Percentiles rank a stretch among this genome's conserved stretches.
Conservation (phyloP, 1,140 invertebrate genomes). For the Leptopilina boulardi region DNA sequence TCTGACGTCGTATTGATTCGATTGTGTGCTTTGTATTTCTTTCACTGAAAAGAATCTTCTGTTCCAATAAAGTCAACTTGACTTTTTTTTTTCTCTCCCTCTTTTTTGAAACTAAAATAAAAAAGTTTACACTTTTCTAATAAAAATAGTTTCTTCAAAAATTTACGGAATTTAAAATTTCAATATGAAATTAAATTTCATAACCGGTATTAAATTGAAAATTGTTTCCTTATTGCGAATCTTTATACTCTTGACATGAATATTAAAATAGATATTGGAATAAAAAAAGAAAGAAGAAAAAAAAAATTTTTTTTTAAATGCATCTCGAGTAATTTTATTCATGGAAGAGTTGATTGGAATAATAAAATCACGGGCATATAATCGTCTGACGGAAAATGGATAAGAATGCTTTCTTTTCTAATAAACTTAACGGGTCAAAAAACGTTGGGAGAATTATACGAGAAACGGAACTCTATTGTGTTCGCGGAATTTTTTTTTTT, state of each 20-base stretch:
- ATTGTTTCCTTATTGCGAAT: no score
- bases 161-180: background rate
- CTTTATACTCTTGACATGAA: background rate
- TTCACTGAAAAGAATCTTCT: conserved; percentile 7
- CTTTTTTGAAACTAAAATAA: background rate
- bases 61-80: conserved; percentile 1
- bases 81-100: background rate
- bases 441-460: background rate
- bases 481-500: background rate
- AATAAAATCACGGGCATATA: background rate
- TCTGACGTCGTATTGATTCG: conserved; percentile 23
- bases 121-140: background rate
- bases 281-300: background rate
- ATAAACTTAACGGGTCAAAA: conserved; percentile 17
- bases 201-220: no score
- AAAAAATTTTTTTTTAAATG: background rate
- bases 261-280: background rate
- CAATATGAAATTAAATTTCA: background rate
- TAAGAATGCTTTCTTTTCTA: conserved; percentile 13
- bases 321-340: background rate
- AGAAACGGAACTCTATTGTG: background rate
- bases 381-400: background rate
- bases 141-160: background rate
- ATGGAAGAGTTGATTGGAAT: background rate
- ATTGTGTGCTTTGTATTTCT: conserved; percentile 27